A percentile compares a stretch with the other conserved stretches of the same genome.
Conservation (phyloP, 2,113 vertebrate genomes). For the Anhinga rufa region DNA sequence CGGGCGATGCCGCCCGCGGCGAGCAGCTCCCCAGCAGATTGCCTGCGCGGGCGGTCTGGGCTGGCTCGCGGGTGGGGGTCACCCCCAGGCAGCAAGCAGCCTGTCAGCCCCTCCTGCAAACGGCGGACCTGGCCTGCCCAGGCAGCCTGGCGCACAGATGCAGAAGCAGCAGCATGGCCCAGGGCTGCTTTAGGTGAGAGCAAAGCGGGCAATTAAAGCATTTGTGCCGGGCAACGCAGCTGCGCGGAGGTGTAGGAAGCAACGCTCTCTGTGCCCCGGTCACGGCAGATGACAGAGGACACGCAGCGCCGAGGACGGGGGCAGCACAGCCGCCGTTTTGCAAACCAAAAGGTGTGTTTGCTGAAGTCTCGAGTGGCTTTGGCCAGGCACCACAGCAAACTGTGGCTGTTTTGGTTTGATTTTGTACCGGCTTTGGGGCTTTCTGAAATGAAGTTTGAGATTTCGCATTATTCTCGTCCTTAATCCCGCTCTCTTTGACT, state of each 20-base stretch:
- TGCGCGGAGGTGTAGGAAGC: neutral
- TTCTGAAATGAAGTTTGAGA: conserved; percentile 21
- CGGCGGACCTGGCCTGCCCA: accelerated
- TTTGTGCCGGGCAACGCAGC: neutral
- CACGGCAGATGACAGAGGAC: neutral
- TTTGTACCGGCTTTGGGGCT: neutral
- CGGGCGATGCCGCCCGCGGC: accelerated
- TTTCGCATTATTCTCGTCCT: neutral
- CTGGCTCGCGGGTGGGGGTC: neutral
- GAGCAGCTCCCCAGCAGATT: neutral
- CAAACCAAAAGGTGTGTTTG: neutral
- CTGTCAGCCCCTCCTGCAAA: neutral
- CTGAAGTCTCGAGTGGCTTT: neutral
- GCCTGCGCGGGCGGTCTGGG: accelerated
- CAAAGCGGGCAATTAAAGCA: neutral
- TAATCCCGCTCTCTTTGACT: conserved; percentile 38
- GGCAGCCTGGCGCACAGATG: neutral
- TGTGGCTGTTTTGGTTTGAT: neutral
- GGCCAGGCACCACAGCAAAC: neutral
- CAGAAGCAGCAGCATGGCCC: neutral
- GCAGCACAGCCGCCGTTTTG: accelerated
- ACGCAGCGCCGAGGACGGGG: neutral
- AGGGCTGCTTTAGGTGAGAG: neutral
- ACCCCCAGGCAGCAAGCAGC: neutral
- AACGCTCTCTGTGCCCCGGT: neutral